Conservation (phyloP, 1,140 invertebrate species). For the Gryon sp. region DNA sequence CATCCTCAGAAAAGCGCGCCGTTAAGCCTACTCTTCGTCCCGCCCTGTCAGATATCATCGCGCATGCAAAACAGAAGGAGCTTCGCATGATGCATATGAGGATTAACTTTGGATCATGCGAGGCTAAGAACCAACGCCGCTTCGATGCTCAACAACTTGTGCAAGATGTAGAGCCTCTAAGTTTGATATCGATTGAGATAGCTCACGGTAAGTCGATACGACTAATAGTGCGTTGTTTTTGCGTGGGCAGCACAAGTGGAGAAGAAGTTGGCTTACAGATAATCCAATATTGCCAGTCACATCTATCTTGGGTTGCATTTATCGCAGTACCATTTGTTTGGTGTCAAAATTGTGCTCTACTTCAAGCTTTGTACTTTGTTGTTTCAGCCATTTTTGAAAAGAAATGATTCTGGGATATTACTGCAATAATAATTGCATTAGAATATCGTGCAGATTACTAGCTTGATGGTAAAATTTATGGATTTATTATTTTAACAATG, state of each 20-base stretch:
- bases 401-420: too few relatives aligned
- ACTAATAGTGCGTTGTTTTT: slow-evolving; percentile 45
- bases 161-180: slow-evolving; percentile 34
- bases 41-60: slow-evolving; percentile 63
- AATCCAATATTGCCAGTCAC: slow-evolving; percentile 9
- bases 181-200: slow-evolving; percentile 60
- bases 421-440: too few relatives aligned
- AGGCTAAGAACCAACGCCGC: slow-evolving; percentile 23
- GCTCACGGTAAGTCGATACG: slow-evolving; percentile 45
- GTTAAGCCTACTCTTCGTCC: slow-evolving; percentile 60
- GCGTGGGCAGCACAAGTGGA: slow-evolving; percentile 43
- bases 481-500: too few relatives aligned
- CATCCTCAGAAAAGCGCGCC: slow-evolving; percentile 49
- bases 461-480: too few relatives aligned
- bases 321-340: not conserved
- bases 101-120: slow-evolving; percentile 30
- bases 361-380: too few relatives aligned
- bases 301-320: slow-evolving; percentile 9
- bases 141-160: slow-evolving; percentile 38
- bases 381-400: too few relatives aligned
- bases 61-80: slow-evolving; percentile 63
- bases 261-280: slow-evolving; percentile 8
- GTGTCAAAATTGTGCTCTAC: too few relatives aligned
- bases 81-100: slow-evolving; percentile 42
- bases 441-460: too few relatives aligned